Evolutionary conservation across 2,888 invertebrate genomes (phyloP).

Genomic region (Cheilosia urbana): DNA sequence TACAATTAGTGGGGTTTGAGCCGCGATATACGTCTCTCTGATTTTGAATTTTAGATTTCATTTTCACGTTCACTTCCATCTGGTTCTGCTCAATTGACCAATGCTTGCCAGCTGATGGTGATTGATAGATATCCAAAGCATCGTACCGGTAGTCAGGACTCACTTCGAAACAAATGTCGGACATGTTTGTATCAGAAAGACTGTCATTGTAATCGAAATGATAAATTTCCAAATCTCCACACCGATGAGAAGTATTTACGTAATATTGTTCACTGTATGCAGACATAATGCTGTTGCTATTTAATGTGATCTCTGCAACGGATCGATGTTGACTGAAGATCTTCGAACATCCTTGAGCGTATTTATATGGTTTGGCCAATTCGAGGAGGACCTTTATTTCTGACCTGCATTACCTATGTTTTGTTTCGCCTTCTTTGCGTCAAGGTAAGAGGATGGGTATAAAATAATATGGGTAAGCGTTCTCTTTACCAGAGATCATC

Average conservation of each 20-base stretch:
- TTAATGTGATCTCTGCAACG: slow-evolving; percentile 43
- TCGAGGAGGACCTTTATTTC: slow-evolving; percentile 39
- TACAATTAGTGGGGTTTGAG: slow-evolving; percentile 22
- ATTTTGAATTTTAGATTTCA: slow-evolving; percentile 54
- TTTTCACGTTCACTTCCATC: slow-evolving; percentile 21
- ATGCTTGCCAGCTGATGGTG: slow-evolving; percentile 4
- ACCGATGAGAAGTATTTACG: slow-evolving; percentile 52
- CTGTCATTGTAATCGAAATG: slow-evolving; percentile 73
- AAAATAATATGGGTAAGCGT: neutral
- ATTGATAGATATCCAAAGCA: slow-evolving; percentile 24
- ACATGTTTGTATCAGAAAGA: slow-evolving; percentile 72
- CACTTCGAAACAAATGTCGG: slow-evolving; percentile 72
- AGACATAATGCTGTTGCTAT: slow-evolving; percentile 49
- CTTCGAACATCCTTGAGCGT: slow-evolving; percentile 47
- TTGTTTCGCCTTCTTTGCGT: slow-evolving; percentile 26
- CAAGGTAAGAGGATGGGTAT: slow-evolving; percentile 61
- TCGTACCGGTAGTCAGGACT: slow-evolving; percentile 56
- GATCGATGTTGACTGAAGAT: slow-evolving; percentile 59
- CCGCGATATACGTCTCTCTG: slow-evolving; percentile 33
- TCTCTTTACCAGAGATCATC: slow-evolving; percentile 46
- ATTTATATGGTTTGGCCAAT: slow-evolving; percentile 56
- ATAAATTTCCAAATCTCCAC: slow-evolving; percentile 63
- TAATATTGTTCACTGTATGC: slow-evolving; percentile 68
- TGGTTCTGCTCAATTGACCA: slow-evolving; percentile 35
- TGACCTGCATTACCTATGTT: slow-evolving; percentile 57